Percentiles rank a stretch among this genome's conserved stretches.
phyloP scores from a whole-genome alignment of 1,140 invertebrate genomes.

The Tribolium castaneum region DNA sequence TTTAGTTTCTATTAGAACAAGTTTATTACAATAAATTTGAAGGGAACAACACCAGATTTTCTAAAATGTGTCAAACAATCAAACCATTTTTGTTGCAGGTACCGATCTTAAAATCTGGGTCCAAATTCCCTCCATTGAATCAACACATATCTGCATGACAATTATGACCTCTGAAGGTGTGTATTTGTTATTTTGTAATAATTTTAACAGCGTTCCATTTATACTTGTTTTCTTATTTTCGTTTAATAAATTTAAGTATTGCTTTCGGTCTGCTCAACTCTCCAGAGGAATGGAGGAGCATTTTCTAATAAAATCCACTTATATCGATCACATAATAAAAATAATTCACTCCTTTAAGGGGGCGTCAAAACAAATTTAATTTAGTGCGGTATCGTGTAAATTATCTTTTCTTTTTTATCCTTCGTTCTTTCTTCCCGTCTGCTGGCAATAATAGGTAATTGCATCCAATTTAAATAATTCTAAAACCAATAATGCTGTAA shows the following conservation, averaged over 20 bases:
- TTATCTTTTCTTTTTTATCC: conserved; percentile 12
- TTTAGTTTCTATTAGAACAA: not conserved
- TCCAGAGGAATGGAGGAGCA: not conserved
- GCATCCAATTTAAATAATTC: not conserved
- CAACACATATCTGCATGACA: not conserved
- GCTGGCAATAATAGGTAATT: not conserved
- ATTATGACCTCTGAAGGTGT: not conserved
- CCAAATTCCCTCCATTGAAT: not conserved
- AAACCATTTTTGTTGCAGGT: not conserved
- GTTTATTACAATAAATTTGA: not conserved
- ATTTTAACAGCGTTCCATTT: no score
- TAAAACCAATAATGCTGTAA: conserved; percentile 2
- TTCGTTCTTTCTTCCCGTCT: not conserved
- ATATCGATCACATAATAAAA: conserved; percentile 33
- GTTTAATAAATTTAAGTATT: not conserved
- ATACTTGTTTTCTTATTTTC: not conserved
- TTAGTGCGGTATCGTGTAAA: conserved; percentile 22
- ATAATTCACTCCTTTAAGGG: conserved; percentile 20
- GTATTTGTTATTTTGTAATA: not conserved
- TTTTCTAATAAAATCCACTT: conserved; percentile 21
- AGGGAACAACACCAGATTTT: not conserved
- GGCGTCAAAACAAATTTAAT: conserved; percentile 32
- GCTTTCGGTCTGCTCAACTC: not conserved
- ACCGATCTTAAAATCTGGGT: not conserved
- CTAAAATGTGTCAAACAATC: not conserved